Evolutionary conservation across 2,797 vertebrate species (phyloP), one percentile per base, ranked within the genome.

Genomic region (Pempheris klunzingeri): DNA sequence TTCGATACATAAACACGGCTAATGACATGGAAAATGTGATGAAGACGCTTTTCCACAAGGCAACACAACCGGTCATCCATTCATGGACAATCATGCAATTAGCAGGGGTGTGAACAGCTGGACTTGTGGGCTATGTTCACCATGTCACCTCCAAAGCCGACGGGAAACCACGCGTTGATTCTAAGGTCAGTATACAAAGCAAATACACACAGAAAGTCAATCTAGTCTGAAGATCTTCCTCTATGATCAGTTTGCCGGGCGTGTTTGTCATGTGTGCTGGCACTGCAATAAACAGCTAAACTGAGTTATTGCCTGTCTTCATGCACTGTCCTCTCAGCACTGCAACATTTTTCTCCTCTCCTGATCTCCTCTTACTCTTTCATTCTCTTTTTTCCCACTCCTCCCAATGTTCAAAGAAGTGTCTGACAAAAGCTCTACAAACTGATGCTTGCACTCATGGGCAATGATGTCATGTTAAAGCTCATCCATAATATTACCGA

Each of bases 401-500:
- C 72, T 66, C 71, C 60, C 66, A 41, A 3, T 54, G 32, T 73
- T 86, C 60, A 86, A 74, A 84, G 46, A 74, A 63, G 52, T 5
- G 49, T 49, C 57, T 62, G 26, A 78, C 78, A 85, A 82, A n/a
- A 79, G 81, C 65, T 22, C 26, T 2, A 64, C 39, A 82, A 77
- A 77, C 52, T 4, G 39, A 81, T 66, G 82, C 83, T 71, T 57
- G 65, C 53, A 68, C 57, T 82, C 76, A 66, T 63, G 82, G 74
- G 76, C 62, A 71, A 85, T 88, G 82, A 83, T 81, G 81, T 89
- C 62, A 88, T 36, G 59, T 41, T 61, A 67, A 61, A 74, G 58
- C 61, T 74, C 52, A 55, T 32, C 43, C 24, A 62, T 3, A 46
- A 64, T 62, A 71, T 67, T 9, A 64, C 61, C 66, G 74, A 62